phyloP scores from a whole-genome alignment of 2,797 vertebrate species.

The Argya squamiceps region DNA sequence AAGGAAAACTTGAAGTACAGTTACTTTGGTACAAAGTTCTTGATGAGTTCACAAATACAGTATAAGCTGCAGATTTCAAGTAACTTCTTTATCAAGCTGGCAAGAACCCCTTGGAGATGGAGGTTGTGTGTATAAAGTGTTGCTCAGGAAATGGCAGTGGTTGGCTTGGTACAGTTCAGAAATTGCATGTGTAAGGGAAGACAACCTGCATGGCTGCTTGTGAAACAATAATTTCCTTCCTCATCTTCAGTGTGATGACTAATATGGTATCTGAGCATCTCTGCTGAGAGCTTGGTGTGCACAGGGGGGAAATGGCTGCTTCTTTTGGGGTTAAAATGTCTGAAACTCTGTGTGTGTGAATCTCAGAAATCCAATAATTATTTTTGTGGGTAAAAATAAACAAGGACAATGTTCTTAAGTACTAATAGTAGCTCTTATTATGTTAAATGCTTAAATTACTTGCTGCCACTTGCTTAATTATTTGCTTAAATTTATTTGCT shows the following conservation, averaged over 20 bases:
- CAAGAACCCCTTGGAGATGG: not conserved
- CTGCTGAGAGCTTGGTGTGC: not conserved
- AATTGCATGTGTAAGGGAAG: not conserved
- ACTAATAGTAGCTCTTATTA: not conserved
- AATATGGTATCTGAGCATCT: not conserved
- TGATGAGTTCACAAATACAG: not conserved
- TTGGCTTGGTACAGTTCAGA: not conserved
- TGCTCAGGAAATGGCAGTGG: constrained; percentile 40
- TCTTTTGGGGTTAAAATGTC: not conserved
- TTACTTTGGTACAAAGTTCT: not conserved
- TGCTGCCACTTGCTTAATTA: not conserved
- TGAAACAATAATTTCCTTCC: constrained; percentile 52
- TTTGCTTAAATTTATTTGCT: too few relatives aligned
- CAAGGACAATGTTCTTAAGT: not conserved
- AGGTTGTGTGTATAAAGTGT: not conserved
- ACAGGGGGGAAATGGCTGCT: too few relatives aligned
- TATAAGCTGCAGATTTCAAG: not conserved
- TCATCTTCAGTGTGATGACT: not conserved
- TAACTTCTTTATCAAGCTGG: not conserved
- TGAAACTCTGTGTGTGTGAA: not conserved
- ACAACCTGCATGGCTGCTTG: constrained; percentile 29
- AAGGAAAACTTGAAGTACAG: not conserved
- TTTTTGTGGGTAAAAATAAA: not conserved
- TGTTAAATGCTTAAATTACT: not conserved
- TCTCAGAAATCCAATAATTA: not conserved